Conservation (phyloP, 2,113 vertebrate species). For the Hippocampus zosterae region DNA sequence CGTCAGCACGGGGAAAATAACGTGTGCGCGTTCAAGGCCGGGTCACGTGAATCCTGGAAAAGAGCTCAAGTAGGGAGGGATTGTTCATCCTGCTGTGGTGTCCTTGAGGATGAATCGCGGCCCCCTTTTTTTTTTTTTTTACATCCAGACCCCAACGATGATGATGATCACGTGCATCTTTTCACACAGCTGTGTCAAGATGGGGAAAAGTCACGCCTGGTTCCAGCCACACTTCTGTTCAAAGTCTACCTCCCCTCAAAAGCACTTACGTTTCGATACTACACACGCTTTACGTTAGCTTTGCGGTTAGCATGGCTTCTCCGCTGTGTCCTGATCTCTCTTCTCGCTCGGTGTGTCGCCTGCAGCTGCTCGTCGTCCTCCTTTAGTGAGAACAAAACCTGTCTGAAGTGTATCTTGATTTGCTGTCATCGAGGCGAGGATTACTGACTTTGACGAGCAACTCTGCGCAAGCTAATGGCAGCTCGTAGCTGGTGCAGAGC, state of each 20-base stretch:
- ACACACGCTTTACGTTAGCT: neutral
- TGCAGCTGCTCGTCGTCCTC: neutral
- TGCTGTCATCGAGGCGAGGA: neutral
- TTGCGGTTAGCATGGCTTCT: neutral
- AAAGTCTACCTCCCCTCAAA: neutral
- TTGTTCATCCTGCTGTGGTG: conserved; percentile 4
- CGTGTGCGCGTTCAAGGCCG: conserved; percentile 36
- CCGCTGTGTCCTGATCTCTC: neutral
- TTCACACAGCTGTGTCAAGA: neutral
- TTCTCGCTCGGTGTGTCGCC: neutral
- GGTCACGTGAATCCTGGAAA: conserved; percentile 30
- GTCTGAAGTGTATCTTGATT: neutral
- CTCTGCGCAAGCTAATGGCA: neutral
- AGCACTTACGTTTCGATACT: neutral
- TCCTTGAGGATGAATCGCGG: conserved; percentile 15
- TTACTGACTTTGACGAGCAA: neutral
- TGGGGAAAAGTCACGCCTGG: neutral
- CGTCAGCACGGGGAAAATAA: conserved; percentile 35
- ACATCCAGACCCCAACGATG: neutral
- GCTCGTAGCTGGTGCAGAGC: neutral
- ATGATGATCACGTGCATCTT: neutral
- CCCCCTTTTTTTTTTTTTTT: neutral
- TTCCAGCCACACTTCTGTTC: neutral
- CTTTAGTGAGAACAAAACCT: neutral
- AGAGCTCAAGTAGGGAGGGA: conserved; percentile 18